These are phyloP conservation scores for Lates calcarifer DNA, from an alignment of 2,113 vertebrate genomes.

Conservation along the genomic window DNA sequence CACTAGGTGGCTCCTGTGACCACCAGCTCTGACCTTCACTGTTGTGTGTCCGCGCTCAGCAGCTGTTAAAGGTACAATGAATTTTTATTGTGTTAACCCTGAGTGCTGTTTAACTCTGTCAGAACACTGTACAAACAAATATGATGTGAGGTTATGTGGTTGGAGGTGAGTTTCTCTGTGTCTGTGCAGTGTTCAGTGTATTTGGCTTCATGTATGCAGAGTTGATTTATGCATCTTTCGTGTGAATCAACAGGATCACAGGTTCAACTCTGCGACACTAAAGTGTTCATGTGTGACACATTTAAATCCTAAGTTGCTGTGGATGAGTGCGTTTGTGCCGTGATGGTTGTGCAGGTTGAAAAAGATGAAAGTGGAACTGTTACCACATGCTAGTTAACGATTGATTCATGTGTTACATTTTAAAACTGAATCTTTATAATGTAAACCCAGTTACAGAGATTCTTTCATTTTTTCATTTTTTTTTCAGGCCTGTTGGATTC, in stretches of 20 bases:
- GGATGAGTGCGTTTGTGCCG: background rate
- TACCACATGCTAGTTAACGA: background rate
- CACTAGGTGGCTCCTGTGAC: constrained; percentile 62
- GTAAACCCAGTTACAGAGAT: background rate
- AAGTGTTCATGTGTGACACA: background rate
- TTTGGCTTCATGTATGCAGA: background rate
- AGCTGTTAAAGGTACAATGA: background rate
- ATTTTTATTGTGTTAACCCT: background rate
- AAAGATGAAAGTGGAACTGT: background rate
- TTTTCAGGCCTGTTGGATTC: background rate
- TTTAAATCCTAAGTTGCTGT: background rate
- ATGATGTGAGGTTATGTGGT: background rate
- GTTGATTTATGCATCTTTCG: background rate
- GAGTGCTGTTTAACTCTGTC: too few relatives aligned
- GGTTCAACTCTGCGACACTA: background rate
- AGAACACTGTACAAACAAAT: background rate
- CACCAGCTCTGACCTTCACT: constrained; percentile 28
- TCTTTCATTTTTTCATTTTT: background rate
- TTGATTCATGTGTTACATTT: background rate
- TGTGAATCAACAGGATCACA: background rate
- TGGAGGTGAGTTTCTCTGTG: background rate
- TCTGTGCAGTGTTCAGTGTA: background rate
- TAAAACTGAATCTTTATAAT: background rate
- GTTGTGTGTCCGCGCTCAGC: background rate
- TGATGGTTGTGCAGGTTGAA: background rate